Percentiles rank a stretch among this genome's conserved stretches.
Evolutionary conservation across 1,140 invertebrate genomes (phyloP).

Genomic region (Akabosia matsudoensis): DNA sequence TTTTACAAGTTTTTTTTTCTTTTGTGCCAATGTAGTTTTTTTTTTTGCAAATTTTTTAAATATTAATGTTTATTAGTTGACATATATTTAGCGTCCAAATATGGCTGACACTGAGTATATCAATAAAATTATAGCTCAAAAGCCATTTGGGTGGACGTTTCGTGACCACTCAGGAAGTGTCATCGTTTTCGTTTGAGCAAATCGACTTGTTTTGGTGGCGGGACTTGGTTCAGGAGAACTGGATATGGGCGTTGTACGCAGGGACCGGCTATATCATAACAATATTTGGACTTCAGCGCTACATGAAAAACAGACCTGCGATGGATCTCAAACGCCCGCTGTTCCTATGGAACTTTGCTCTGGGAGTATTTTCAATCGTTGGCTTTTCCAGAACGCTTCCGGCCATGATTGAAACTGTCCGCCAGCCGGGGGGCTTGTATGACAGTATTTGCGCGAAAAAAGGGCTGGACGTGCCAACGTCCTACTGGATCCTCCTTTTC

Average conservation of each 20-base stretch:
- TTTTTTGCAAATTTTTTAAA: too few relatives aligned
- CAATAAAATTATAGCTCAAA: not conserved
- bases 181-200: not conserved
- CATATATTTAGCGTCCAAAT: too few relatives aligned
- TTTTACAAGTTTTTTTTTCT: too few relatives aligned
- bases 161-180: not conserved
- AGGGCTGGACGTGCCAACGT: slow-evolving; percentile 45
- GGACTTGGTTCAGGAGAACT: not conserved
- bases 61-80: too few relatives aligned
- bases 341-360: slow-evolving; percentile 82
- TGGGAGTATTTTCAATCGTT: slow-evolving; percentile 93
- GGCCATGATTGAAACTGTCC: slow-evolving; percentile 80
- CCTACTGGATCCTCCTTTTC: not conserved
- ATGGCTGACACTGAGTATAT: not conserved
- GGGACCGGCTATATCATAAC: slow-evolving; percentile 81
- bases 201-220: not conserved
- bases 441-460: slow-evolving; percentile 89
- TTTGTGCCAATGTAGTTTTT: too few relatives aligned
- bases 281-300: slow-evolving; percentile 86
- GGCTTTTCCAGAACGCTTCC: slow-evolving; percentile 80
- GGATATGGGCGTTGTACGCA: not conserved
- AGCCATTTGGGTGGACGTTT: not conserved
- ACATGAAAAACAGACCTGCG: slow-evolving; percentile 82
- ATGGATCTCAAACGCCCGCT: slow-evolving; percentile 81
- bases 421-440: slow-evolving; percentile 78